Evolutionary conservation across 2,888 invertebrate genomes (phyloP), one percentile per base, ranked within the genome.

Genomic region (Lithophane socia): DNA sequence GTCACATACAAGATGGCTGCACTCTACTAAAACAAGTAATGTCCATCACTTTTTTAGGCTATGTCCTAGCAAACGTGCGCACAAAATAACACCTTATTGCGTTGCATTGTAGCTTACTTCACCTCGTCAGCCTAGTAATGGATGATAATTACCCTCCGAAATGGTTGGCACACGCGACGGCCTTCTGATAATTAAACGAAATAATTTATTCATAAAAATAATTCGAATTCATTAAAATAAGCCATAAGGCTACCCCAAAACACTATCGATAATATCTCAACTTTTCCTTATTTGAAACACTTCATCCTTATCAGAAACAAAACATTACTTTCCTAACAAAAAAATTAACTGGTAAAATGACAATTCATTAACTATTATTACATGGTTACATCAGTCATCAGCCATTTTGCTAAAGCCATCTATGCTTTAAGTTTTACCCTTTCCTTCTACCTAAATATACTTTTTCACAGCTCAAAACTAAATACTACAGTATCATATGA

Each of bases 261-360:
- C n/a, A 68, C 24, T 72, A 65, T 37, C 37, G 18, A 65, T 73
- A 73, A 68, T 44, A 83, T 49, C 18, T 78, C 44, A 81, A 81
- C 73, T 79, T 81, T 64, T 79, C 18, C 84, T 79, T 83, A 83
- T 42, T n/a, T 47, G 44, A 71, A 65, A 37, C 54, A 80, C 54
- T 64, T 60, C 76, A 58, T 77, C 18, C 75, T 79, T 66, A 83
- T n/a, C 10, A 76, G 37, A 68, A 75, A 80, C 49, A 49, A 54
- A 44, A 10, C 18, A 44, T 44, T 42, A 52, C 37, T 21, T 49
- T 18, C 42, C 21, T 29, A 21, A 69, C 8, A 5, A 42, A 42
- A 47, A 37, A 37, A 24, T 24, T 2, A 16, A 58, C 16, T 2
- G 13, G 2, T 24, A 52, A 42, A 65, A 49, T n/a, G 2, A 42